A percentile compares a stretch with the other conserved stretches of the same genome.
phyloP scores from a whole-genome alignment of 2,888 invertebrate genomes.

The Petrophora chlorosata region DNA sequence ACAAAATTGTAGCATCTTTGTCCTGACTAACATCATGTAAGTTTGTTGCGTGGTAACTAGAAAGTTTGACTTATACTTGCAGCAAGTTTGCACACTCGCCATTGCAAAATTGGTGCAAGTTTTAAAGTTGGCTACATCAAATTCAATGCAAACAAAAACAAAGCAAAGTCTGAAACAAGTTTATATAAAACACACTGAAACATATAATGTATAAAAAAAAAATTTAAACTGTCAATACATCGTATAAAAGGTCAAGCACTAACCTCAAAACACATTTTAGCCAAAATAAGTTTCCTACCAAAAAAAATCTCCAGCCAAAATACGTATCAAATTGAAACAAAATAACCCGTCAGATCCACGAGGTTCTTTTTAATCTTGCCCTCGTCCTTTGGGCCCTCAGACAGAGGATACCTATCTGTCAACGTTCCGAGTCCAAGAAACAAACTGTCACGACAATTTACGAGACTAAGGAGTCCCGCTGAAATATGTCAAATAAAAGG shows the following conservation, averaged over 20 bases:
- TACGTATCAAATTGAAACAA: conserved; percentile 37
- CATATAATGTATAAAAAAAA: too few species aligned
- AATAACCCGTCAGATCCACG: conserved; percentile 31
- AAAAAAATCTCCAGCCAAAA: conserved; percentile 29
- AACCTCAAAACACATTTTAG: neutral
- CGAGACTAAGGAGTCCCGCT: conserved; percentile 15
- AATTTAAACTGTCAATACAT: too few species aligned
- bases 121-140: too few species aligned
- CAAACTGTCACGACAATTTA: conserved; percentile 30
- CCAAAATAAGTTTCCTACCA: neutral
- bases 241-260: neutral
- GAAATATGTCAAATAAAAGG: conserved; percentile 25
- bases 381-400: conserved; percentile 29
- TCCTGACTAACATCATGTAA: too few species aligned
- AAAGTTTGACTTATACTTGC: too few species aligned
- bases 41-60: too few species aligned
- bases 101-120: too few species aligned
- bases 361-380: conserved; percentile 38
- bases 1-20: too few species aligned
- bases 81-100: too few species aligned
- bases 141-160: too few species aligned
- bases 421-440: conserved; percentile 28
- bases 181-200: too few species aligned
- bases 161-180: too few species aligned
- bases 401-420: conserved; percentile 33